Percentiles rank a stretch among this genome's conserved stretches.
These are phyloP conservation scores for Stigmatopora argus DNA, from an alignment of 2,113 vertebrate genomes.

Conservation along the genomic window DNA sequence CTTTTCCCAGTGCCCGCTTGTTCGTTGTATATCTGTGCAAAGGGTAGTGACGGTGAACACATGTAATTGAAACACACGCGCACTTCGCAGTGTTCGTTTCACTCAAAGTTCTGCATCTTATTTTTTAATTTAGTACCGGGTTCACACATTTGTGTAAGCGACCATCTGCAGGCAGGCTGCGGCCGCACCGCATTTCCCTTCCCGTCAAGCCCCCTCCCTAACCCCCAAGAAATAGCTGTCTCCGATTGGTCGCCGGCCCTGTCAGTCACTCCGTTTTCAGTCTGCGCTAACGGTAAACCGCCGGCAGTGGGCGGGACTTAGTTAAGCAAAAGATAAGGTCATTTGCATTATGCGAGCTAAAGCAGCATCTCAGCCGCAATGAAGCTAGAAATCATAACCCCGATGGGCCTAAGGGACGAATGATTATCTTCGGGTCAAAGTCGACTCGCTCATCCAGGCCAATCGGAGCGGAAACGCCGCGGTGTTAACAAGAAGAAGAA, in stretches of 20 bases:
- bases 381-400: constrained; percentile 33
- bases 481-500: constrained; percentile 31
- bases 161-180: not conserved
- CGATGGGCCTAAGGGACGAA: constrained; percentile 27
- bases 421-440: constrained; percentile 55
- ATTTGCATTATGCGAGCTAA: constrained; percentile 69
- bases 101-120: constrained; percentile 24
- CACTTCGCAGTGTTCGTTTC: constrained; percentile 13
- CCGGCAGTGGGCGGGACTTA: constrained; percentile 57
- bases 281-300: constrained; percentile 38
- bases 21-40: too few relatives aligned
- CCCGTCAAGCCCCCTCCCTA: constrained; percentile 37
- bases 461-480: constrained; percentile 21
- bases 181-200: constrained; percentile 61
- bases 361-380: constrained; percentile 42
- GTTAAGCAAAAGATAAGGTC: constrained; percentile 76
- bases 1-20: too few relatives aligned
- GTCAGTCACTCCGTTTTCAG: constrained; percentile 44
- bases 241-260: constrained; percentile 39
- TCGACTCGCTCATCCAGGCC: constrained; percentile 29
- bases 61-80: not conserved
- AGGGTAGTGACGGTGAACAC: not conserved
- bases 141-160: constrained; percentile 19
- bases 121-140: constrained; percentile 20
- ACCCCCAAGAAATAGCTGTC: not conserved